Conservation (phyloP, 1,140 invertebrate genomes). For the Cydia splendana region DNA sequence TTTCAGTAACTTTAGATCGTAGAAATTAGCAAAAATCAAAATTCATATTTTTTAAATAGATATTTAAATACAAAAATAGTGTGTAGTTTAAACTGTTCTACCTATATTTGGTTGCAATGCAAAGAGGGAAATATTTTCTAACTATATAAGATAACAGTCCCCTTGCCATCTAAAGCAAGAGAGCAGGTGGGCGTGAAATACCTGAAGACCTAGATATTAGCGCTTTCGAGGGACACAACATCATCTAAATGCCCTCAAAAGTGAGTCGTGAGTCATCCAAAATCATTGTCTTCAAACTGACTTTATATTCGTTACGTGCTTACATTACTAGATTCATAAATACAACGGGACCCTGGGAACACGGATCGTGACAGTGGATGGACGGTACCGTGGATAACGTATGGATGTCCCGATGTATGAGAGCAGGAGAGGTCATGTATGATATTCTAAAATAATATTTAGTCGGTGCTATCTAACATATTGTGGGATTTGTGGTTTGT, state of each 20-base stretch:
- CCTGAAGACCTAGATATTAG: neutral
- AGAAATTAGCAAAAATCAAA: too few relatives aligned
- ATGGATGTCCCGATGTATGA: slow-evolving; percentile 16
- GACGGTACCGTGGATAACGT: slow-evolving; percentile 19
- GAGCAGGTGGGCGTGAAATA: neutral
- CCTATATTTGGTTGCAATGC: too few relatives aligned
- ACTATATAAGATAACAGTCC: neutral
- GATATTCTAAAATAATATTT: slow-evolving; percentile 13
- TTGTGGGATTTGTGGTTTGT: neutral
- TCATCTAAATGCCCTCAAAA: neutral
- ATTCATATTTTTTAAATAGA: too few relatives aligned
- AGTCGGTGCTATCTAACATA: neutral
- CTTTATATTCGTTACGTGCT: slow-evolving; percentile 55
- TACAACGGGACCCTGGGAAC: slow-evolving; percentile 39
- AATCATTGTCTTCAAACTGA: slow-evolving; percentile 31
- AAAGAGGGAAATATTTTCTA: neutral
- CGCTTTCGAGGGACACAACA: neutral
- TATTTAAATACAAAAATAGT: too few relatives aligned
- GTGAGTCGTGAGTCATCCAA: neutral
- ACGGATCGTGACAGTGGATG: slow-evolving; percentile 44
- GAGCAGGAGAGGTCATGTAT: slow-evolving; percentile 15
- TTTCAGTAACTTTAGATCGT: too few relatives aligned
- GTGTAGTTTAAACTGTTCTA: too few relatives aligned
- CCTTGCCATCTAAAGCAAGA: neutral
- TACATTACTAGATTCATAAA: slow-evolving; percentile 52